Evolutionary conservation across 2,888 invertebrate species (phyloP), one percentile per base, ranked within the genome.

Genomic region (Eustalomyia histrio): DNA sequence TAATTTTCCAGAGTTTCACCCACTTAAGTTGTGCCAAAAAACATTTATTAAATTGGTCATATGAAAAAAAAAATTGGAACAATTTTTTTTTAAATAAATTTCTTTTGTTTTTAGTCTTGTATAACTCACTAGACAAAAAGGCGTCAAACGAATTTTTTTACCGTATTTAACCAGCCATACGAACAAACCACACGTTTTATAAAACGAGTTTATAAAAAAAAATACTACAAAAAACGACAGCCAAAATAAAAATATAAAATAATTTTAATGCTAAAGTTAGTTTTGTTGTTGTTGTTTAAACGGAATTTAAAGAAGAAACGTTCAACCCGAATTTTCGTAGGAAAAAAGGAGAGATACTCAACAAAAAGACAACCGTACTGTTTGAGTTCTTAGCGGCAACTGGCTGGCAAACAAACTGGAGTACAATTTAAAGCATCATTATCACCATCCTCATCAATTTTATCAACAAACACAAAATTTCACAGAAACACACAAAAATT

Each of bases 371-470:
- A 57, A 73, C 78, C 58, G 78, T 55, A 75, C 74, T 68, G 78
- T 69, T 75, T 71, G 74, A 81, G 71, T 67, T 81, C 78, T 78
- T 72, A 81, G 81, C 81, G 81, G 81, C 81, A 81, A 81, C 81
- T 81, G 71, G 47, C 61, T 67, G n/a, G n/a, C n/a, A n/a, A n/a
- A 33, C 47, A 63, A 78, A 71, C 29, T 78, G 53, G 65, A 81
- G 81, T 81, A 58, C 69, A 74, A 65, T 67, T 81, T 52, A 73
- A 71, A 78, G 65, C 65, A 68, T 21, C 35, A 61, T 21, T 29
- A 61, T 18, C 55, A 63, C n/a, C 47, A 64, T 4, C 55, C 60
- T n/a, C 53, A 43, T 61, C 18, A 53, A 21, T 14, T 68, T 53
- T 43, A 29, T 35, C 5, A 12, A 68, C 29, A 57, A 53, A 55